Evolutionary conservation across 2,888 invertebrate species (phyloP), one percentile per base, ranked within the genome.

Genomic region (Aphelenchoides bicaudatus): DNA sequence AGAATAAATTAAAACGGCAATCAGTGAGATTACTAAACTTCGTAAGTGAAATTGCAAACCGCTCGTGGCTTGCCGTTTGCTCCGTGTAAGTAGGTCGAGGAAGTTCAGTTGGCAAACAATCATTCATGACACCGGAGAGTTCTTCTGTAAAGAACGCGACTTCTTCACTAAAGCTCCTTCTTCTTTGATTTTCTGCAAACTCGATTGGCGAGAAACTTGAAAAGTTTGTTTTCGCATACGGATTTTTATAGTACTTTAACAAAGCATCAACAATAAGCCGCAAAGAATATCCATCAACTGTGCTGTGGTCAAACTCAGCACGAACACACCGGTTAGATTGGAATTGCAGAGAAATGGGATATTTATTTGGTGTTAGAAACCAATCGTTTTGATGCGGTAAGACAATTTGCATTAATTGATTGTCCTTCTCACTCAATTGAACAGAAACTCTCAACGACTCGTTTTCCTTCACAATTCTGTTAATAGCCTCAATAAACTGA

Each of bases 281-380:
- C 8, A 65, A 49, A 16, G 66, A 67, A 19, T 23, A n/a, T 13
- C 65, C 66, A 47, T 65, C 65, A 0, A 65, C 58, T 3, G 67
- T 58, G 4, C 48, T 47, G 50, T 65, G 65, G 29, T 65, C 37
- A 13, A 62, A 34, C 13, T n/a, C 27, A 1, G 67, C 34, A 25
- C 43, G 38, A 5, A 64, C 30, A 19, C 25, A 38, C 25, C 37
- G 43, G 23, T 6, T 43, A 19, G 23, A n/a, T 8, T 6, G 43
- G 43, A 10, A 34, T 10, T 10, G 34, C 34, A 34, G 34, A 34
- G 34, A 34, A 34, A 8, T 43, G 43, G 23, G 43, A n/a, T n/a
- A n/a, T n/a, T n/a, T n/a, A n/a, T n/a, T n/a, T n/a, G n/a, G n/a
- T n/a, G n/a, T n/a, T n/a, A n/a, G n/a, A n/a, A n/a, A n/a, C n/a